Evolutionary conservation across 30 jellyfish, hydroid and myxozoan genomes (phyloP), one percentile per base, ranked within the genome.

Genomic region (Mastigias papua): DNA sequence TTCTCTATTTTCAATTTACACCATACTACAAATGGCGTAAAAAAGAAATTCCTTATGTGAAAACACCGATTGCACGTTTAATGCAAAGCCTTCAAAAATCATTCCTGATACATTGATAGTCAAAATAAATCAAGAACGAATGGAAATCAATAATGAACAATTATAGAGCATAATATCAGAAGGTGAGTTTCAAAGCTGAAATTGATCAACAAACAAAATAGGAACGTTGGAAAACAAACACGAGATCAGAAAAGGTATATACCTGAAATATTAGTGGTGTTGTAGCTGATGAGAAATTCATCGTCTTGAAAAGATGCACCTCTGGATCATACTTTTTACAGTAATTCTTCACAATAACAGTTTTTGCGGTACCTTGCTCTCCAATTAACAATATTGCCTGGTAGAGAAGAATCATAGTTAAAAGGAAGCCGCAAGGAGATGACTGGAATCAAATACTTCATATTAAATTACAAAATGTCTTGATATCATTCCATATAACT

Each of bases 331-430:
- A 87, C 66, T 75, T 87, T 28, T 69, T 16, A 33, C 95, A 86
- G 61, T 73, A 92, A 37, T 86, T 92, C 64, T 92, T 78, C 33
- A 87, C 95, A 29, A 92, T 92, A 27, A 92, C 97, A 1, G 98
- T 92, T 73, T 92, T 92, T 7, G 97, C 98, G 3, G 98, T 92
- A 0, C 98, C 98, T 75, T 92, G 98, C 48, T 92, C 98, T 50
- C 98, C 98, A 35, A 87, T 81, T 28, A 92, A 74, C 72, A 92
- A 33, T 21, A 80, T 96, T 30, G 98, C 98, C 98, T 92, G 78
- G 26, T 9, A 76, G 50, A 74, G 63, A 64, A 65, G 62, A 81
- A 34, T 4, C n/a, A n/a, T n/a, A n/a, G n/a, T 26, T 23, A 81
- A 23, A 23, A 37, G 3, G n/a, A n/a, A n/a, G n/a, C n/a, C n/a